phyloP scores from a whole-genome alignment of 2,797 vertebrate species.

The Hyperoplus lanceolatus region DNA sequence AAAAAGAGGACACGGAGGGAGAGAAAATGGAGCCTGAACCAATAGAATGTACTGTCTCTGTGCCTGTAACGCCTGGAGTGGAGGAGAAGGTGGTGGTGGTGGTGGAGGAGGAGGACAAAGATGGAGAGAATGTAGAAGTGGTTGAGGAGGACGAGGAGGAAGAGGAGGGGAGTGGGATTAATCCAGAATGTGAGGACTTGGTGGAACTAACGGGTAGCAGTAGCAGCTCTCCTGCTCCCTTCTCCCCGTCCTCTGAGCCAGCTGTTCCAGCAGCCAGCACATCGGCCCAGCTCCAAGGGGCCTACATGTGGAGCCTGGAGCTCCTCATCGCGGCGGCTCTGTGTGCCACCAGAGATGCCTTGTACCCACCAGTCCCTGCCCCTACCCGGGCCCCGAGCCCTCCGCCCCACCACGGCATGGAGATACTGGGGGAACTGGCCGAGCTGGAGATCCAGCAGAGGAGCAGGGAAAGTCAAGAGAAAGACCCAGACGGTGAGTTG shows the following conservation, averaged over 20 bases:
- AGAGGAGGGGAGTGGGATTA: conserved; percentile 44
- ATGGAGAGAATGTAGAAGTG: conserved; percentile 62
- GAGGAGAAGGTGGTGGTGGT: conserved; percentile 34
- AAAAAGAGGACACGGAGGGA: conserved; percentile 51
- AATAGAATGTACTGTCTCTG: conserved; percentile 62
- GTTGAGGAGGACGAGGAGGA: conserved; percentile 59
- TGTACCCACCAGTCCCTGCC: conserved; percentile 62
- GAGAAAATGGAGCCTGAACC: conserved; percentile 46
- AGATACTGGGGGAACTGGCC: conserved; percentile 93
- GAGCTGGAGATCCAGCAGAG: conserved; percentile 90
- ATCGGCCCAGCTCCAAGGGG: conserved; percentile 65
- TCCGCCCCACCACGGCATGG: conserved; percentile 87
- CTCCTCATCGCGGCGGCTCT: conserved; percentile 92
- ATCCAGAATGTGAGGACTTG: conserved; percentile 13
- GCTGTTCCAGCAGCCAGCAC: conserved; percentile 8
- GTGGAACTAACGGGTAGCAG: conserved; percentile 26
- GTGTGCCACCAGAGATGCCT: conserved; percentile 84
- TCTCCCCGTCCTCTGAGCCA: conserved; percentile 24
- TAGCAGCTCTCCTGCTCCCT: conserved; percentile 23
- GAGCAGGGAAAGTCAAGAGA: conserved; percentile 62
- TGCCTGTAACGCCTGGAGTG: conserved; percentile 43
- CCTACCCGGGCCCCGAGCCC: conserved; percentile 43
- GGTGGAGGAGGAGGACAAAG: conserved; percentile 36
- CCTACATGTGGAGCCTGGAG: conserved; percentile 91
- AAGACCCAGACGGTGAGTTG: conserved; percentile 59